A percentile compares a stretch with the other conserved stretches of the same genome.
These are phyloP conservation scores for Trachythela sp. DNA, from an alignment of 64 coral and sea anemone species.

Conservation along the genomic window DNA sequence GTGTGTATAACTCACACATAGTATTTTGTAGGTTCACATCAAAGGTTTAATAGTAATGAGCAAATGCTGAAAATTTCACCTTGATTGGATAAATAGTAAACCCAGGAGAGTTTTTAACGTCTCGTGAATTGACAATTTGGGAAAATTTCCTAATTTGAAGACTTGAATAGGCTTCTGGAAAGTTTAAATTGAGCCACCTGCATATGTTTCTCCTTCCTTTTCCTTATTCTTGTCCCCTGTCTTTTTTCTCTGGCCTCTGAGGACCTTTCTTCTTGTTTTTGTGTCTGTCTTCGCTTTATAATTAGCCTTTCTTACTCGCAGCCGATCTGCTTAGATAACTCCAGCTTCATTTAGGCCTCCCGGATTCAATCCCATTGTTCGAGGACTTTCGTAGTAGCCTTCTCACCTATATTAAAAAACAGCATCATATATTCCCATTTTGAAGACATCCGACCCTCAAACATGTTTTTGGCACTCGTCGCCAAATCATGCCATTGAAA, in stretches of 20 bases:
- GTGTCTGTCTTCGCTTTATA: background rate
- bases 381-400: background rate
- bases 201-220: background rate
- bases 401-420: background rate
- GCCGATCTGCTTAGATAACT: background rate
- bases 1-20: no score
- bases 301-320: background rate
- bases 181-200: background rate
- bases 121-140: no score
- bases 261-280: background rate
- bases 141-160: no score
- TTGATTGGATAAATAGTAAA: no score
- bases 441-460: background rate
- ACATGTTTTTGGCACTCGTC: background rate
- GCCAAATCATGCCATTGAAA: no score
- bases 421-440: background rate
- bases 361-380: background rate
- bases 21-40: no score
- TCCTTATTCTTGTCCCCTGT: no score
- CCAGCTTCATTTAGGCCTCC: background rate
- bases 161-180: no score
- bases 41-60: no score
- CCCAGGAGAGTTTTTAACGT: no score
- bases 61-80: no score
- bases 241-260: background rate